Percentiles rank a stretch among this genome's conserved stretches.
Conservation (phyloP, 2,888 invertebrate species). For the Apotomis betuletana region DNA sequence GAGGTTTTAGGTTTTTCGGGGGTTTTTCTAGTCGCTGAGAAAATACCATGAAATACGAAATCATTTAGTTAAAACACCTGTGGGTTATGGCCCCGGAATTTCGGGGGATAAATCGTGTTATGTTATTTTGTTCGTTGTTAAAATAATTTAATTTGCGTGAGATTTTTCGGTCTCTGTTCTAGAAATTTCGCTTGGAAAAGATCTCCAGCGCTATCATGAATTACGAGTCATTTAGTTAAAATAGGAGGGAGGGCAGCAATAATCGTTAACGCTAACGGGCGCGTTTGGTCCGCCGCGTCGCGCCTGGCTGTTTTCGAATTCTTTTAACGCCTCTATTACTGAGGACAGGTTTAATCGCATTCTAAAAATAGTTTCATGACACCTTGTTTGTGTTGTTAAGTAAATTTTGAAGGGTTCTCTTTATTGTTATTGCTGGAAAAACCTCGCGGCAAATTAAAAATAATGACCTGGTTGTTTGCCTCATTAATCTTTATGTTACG, state of each 20-base stretch:
- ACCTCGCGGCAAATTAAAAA: conserved; percentile 33
- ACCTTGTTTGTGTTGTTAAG: conserved; percentile 35
- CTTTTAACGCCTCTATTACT: conserved; percentile 57
- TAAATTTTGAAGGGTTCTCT: conserved; percentile 30
- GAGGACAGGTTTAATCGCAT: conserved; percentile 37
- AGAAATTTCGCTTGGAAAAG: conserved; percentile 45
- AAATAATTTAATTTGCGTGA: conserved; percentile 19
- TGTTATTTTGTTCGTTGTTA: conserved; percentile 26
- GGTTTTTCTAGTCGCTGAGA: conserved; percentile 33
- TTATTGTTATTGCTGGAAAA: conserved; percentile 11
- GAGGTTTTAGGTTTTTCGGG: conserved; percentile 32
- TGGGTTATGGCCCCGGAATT: conserved; percentile 45
- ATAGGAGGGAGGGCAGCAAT: conserved; percentile 64
- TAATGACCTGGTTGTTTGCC: conserved; percentile 28
- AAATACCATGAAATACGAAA: conserved; percentile 64
- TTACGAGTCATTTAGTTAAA: conserved; percentile 68
- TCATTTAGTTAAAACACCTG: conserved; percentile 63
- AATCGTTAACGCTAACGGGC: conserved; percentile 72
- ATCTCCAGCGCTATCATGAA: conserved; percentile 62
- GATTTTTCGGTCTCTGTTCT: conserved; percentile 21
- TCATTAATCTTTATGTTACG: conserved; percentile 32
- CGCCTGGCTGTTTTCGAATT: conserved; percentile 58
- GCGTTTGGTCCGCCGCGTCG: conserved; percentile 63
- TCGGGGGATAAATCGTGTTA: conserved; percentile 49
- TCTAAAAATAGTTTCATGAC: conserved; percentile 39